These are phyloP conservation scores for Amitus sp. DNA, from an alignment of 2,888 invertebrate species.

Conservation along the genomic window DNA sequence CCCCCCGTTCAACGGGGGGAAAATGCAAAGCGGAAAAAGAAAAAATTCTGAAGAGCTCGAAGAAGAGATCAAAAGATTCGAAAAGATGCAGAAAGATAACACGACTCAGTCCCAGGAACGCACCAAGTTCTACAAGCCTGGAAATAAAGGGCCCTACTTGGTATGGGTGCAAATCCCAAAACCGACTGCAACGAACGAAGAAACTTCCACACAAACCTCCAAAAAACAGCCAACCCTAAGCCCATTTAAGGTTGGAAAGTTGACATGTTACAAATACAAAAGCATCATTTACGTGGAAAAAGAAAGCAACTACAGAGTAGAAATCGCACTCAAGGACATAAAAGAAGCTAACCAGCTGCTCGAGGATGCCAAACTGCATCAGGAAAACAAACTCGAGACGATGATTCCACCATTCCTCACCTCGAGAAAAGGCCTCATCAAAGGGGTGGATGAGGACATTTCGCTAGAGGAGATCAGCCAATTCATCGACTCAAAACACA, in stretches of 20 bases:
- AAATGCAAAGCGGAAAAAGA: no score
- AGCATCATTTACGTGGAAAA: background rate
- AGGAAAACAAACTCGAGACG: background rate
- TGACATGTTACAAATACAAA: background rate
- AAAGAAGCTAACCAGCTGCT: background rate
- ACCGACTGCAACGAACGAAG: no score
- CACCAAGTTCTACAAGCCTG: no score
- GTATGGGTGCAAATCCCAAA: background rate
- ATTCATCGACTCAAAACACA: background rate
- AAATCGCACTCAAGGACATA: background rate
- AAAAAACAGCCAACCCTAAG: background rate
- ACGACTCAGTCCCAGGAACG: no score
- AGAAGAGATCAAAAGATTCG: no score
- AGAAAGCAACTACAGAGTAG: background rate
- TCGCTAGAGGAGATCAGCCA: background rate
- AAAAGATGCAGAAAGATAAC: no score
- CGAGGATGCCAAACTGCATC: background rate
- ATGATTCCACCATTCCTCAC: background rate
- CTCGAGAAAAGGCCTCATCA: background rate
- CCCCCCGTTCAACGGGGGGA: no score
- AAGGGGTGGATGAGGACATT: background rate
- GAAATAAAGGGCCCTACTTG: background rate
- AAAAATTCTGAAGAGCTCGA: no score
- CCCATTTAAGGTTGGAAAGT: background rate
- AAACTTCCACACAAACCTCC: background rate